Evolutionary conservation across 1,140 invertebrate species (phyloP).

Genomic region (Pseudomyrmex cubaensis): DNA sequence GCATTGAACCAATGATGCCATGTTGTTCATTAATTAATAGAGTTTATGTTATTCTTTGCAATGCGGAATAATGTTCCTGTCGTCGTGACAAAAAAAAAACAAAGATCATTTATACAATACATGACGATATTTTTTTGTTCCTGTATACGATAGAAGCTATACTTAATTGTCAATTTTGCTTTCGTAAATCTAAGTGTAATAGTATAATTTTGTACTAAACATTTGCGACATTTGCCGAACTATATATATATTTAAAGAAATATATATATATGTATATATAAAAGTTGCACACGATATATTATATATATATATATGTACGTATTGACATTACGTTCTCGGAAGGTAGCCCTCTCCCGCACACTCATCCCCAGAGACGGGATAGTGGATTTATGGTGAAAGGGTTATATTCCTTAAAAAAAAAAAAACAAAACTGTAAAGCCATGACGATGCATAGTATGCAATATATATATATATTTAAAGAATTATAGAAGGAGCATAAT

Average conservation of each 20-base stretch:
- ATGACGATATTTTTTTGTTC: slow-evolving; percentile 71
- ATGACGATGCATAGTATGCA: slow-evolving; percentile 44
- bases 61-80: slow-evolving; percentile 71
- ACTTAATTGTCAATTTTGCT: slow-evolving; percentile 49
- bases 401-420: slow-evolving; percentile 72
- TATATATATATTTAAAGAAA: slow-evolving; percentile 38
- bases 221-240: slow-evolving; percentile 64
- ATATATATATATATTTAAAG: slow-evolving; percentile 25
- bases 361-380: slow-evolving; percentile 81
- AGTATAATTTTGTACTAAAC: slow-evolving; percentile 60
- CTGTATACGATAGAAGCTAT: slow-evolving; percentile 63
- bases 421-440: not conserved
- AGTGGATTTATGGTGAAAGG: slow-evolving; percentile 83
- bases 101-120: slow-evolving; percentile 54
- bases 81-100: slow-evolving; percentile 59
- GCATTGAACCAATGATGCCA: slow-evolving; percentile 45
- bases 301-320: not conserved
- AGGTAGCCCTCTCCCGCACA: slow-evolving; percentile 80
- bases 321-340: slow-evolving; percentile 64
- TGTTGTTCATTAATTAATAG: slow-evolving; percentile 50
- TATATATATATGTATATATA: slow-evolving; percentile 32
- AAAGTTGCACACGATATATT: slow-evolving; percentile 34
- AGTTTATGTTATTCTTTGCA: slow-evolving; percentile 57
- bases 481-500: not conserved
- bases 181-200: slow-evolving; percentile 51